Conservation (phyloP, 2,797 vertebrate species). For the Acipenser transmontanus region DNA sequence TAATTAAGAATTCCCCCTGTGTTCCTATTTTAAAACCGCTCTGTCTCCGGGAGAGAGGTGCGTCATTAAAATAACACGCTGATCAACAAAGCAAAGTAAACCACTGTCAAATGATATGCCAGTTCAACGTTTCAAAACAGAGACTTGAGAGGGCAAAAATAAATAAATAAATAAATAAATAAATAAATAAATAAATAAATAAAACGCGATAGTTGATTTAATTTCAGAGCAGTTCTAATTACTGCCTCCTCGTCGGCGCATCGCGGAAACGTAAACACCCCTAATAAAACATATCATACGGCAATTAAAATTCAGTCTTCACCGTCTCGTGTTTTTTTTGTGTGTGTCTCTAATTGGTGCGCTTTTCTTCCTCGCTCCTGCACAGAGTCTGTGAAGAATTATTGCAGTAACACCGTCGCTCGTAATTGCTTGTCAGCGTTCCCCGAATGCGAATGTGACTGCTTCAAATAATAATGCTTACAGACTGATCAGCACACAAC, state of each 20-base stretch:
- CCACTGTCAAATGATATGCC: constrained; percentile 2
- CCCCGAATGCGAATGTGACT: constrained; percentile 48
- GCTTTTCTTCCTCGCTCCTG: constrained; percentile 24
- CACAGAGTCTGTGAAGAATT: constrained; percentile 51
- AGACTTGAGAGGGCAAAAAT: constrained; percentile 22
- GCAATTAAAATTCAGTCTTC: constrained; percentile 54
- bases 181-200: too few relatives aligned
- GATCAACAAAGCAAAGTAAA: constrained; percentile 5
- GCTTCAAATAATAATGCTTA: constrained; percentile 64
- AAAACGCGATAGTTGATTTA: constrained; percentile 44
- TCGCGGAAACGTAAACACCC: constrained; percentile 42
- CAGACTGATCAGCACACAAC: constrained; percentile 45
- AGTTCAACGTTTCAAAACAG: constrained; percentile 12
- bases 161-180: too few relatives aligned
- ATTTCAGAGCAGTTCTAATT: constrained; percentile 41
- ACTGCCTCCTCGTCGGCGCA: constrained; percentile 30
- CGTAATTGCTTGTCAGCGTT: constrained; percentile 64
- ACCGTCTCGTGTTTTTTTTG: constrained; percentile 30
- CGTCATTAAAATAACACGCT: background rate
- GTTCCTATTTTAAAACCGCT: too few relatives aligned
- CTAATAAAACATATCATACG: constrained; percentile 42
- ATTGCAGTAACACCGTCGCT: constrained; percentile 45
- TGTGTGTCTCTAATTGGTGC: constrained; percentile 42
- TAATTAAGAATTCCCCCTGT: too few relatives aligned
- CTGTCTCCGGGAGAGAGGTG: too few relatives aligned